These are phyloP conservation scores for Samia ricini DNA, from an alignment of 1,140 invertebrate species.

Conservation along the genomic window DNA sequence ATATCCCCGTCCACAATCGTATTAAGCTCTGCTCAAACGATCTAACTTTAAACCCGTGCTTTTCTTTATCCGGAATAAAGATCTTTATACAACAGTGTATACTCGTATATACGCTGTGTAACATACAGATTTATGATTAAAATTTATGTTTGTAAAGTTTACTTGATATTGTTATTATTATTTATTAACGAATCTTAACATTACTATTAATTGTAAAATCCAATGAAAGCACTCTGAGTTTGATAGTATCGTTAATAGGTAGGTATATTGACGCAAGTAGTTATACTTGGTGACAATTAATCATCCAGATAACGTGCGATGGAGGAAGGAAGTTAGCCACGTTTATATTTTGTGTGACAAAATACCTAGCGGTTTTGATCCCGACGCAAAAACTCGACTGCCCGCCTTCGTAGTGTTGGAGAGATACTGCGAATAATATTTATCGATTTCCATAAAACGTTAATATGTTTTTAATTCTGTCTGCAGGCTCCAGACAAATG, in stretches of 20 bases:
- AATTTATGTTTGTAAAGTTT: too few species aligned
- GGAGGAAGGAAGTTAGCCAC: slow-evolving; percentile 73
- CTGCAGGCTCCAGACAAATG: too few species aligned
- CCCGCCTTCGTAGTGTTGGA: slow-evolving; percentile 37
- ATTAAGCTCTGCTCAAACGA: too few species aligned
- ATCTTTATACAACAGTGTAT: too few species aligned
- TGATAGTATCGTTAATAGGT: slow-evolving; percentile 1
- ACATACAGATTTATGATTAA: too few species aligned
- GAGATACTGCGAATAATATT: neutral
- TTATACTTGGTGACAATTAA: slow-evolving; percentile 59
- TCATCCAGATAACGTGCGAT: slow-evolving; percentile 72
- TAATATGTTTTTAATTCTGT: neutral
- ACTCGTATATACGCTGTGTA: too few species aligned
- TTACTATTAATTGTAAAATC: neutral
- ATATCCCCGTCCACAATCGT: too few species aligned
- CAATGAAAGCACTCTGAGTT: neutral
- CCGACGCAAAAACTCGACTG: slow-evolving; percentile 73
- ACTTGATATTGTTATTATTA: too few species aligned
- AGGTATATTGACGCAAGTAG: slow-evolving; percentile 49
- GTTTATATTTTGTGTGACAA: slow-evolving; percentile 77
- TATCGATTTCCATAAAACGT: neutral
- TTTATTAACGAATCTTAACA: too few species aligned
- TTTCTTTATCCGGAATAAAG: too few species aligned
- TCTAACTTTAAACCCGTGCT: too few species aligned
- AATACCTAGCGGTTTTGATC: slow-evolving; percentile 73